Evolutionary conservation across 64 coral and sea anemone genomes (phyloP).

Genomic region (Pachyseris speciosa): DNA sequence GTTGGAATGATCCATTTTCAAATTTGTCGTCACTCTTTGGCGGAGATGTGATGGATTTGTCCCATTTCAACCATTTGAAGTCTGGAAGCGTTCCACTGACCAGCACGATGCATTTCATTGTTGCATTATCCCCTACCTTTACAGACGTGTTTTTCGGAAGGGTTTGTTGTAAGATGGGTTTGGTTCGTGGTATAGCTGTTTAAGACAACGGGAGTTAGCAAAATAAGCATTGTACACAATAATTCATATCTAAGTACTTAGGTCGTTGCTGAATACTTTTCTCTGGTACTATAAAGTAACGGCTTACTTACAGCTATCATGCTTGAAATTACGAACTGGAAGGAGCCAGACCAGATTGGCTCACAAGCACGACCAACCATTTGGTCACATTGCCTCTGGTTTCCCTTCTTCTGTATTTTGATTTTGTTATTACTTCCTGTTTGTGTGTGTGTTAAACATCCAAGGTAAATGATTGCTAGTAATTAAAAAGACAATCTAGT

Average conservation of each 20-base stretch:
- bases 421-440: too few species aligned
- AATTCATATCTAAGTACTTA: background rate
- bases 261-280: too few species aligned
- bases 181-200: slow-evolving; percentile 76
- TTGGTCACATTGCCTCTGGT: too few species aligned
- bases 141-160: slow-evolving; percentile 84
- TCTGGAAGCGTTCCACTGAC: slow-evolving; percentile 93
- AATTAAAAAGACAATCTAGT: too few species aligned
- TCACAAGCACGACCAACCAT: too few species aligned
- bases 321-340: too few species aligned
- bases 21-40: slow-evolving; percentile 7
- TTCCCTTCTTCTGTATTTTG: too few species aligned
- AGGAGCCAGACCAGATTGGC: too few species aligned
- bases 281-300: too few species aligned
- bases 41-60: slow-evolving; percentile 43
- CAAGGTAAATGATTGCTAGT: background rate
- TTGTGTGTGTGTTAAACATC: too few species aligned
- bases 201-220: background rate
- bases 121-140: slow-evolving; percentile 61
- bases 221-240: background rate
- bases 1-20: slow-evolving; percentile 24
- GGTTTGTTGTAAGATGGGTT: slow-evolving; percentile 71
- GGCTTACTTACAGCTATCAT: too few species aligned
- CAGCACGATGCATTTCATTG: slow-evolving; percentile 79
- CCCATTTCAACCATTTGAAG: slow-evolving; percentile 96